Conservation (phyloP, 2,888 invertebrate genomes). For the Drosophila neutralis region DNA sequence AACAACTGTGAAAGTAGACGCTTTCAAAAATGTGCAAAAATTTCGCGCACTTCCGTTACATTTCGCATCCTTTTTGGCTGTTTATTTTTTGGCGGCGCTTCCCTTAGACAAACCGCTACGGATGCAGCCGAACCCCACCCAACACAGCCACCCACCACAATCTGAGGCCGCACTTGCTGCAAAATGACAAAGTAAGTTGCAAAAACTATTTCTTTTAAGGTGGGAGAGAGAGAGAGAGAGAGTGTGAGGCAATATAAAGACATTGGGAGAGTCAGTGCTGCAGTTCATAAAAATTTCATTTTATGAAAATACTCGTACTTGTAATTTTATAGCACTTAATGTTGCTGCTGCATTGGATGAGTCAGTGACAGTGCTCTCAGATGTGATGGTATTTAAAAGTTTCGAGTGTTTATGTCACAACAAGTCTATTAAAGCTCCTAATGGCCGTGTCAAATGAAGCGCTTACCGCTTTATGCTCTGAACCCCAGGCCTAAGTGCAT, state of each 20-base stretch:
- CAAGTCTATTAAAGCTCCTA: conserved; percentile 53
- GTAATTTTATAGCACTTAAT: conserved; percentile 32
- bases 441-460: conserved; percentile 52
- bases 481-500: conserved; percentile 27
- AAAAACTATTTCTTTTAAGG: conserved; percentile 56
- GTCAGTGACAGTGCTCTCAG: conserved; percentile 28
- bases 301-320: conserved; percentile 49
- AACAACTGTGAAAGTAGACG: conserved; percentile 20
- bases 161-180: conserved; percentile 33
- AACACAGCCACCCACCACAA: conserved; percentile 17
- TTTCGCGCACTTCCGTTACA: conserved; percentile 76
- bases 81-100: conserved; percentile 67
- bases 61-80: conserved; percentile 71
- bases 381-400: conserved; percentile 49
- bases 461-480: conserved; percentile 32
- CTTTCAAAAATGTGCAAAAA: conserved; percentile 68
- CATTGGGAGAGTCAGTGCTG: background rate
- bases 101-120: conserved; percentile 74
- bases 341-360: conserved; percentile 22
- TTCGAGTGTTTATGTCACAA: conserved; percentile 56
- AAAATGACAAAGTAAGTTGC: conserved; percentile 66
- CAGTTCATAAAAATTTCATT: conserved; percentile 64
- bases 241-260: background rate
- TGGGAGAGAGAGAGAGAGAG: conserved; percentile 1
- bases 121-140: conserved; percentile 45